These are phyloP conservation scores for Heliothis peltigera DNA, from an alignment of 2,888 invertebrate species.

Conservation along the genomic window DNA sequence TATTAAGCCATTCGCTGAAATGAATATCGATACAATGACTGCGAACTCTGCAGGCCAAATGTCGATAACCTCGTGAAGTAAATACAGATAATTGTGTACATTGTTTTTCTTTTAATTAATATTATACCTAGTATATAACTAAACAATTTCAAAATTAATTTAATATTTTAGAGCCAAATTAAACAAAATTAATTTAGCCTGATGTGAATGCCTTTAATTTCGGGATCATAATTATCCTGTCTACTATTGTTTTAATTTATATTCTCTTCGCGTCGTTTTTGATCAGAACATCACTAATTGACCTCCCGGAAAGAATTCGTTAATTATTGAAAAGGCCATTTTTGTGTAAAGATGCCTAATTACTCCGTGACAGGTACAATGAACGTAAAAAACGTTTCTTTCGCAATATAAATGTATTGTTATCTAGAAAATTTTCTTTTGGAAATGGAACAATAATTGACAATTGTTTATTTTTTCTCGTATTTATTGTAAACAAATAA, in stretches of 20 bases:
- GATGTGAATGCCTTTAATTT: slow-evolving; percentile 41
- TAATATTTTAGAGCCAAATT: not conserved
- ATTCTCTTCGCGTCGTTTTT: slow-evolving; percentile 61
- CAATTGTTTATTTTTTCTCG: not conserved
- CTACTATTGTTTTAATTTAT: slow-evolving; percentile 54
- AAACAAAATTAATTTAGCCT: slow-evolving; percentile 18
- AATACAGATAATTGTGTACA: no score
- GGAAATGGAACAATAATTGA: not conserved
- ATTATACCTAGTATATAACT: not conserved
- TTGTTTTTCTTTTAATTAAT: not conserved
- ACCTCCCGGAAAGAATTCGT: slow-evolving; percentile 62
- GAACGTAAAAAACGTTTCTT: slow-evolving; percentile 39
- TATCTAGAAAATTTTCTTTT: slow-evolving; percentile 5
- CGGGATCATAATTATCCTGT: slow-evolving; percentile 40
- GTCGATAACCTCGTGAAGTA: no score
- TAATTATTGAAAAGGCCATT: slow-evolving; percentile 66
- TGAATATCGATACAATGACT: no score
- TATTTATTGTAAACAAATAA: slow-evolving; percentile 3
- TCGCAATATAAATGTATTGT: slow-evolving; percentile 22
- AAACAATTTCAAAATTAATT: not conserved
- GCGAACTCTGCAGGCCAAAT: no score
- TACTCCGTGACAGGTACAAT: slow-evolving; percentile 51
- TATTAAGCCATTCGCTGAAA: no score
- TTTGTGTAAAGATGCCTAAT: slow-evolving; percentile 61
- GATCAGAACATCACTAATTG: slow-evolving; percentile 63